Base-by-base conservation (phyloP, 2,113 vertebrate species). In the Perccottus glenii region DNA sequence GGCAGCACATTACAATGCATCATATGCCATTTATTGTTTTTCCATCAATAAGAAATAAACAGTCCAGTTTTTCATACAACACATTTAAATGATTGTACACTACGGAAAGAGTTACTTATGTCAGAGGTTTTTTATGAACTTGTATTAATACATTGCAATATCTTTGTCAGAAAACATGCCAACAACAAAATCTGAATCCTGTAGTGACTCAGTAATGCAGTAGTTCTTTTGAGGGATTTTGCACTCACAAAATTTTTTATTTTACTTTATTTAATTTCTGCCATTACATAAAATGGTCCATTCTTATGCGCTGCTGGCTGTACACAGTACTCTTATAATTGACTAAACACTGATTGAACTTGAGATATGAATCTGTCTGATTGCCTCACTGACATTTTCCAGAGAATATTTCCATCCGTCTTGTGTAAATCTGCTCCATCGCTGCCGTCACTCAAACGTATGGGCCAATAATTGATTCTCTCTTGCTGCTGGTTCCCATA, bases 391-490 rank as follows among this genome's bases (percentile, higher is more conserved):
- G 81, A 82, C 80, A 86, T 44, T 80, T 85, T 83, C 75, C 60
- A 46, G 66, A 66, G 52, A 81, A 49, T 73, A 57, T 77, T 77
- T 55, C 48, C 46, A 16, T 38, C 64, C 48, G 38, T 62, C 44
- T 36, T 75, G 46, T 78, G 58, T 51, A 49, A 75, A 79, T 73
- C 77, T 60, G 4, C 68, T 81, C 68, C 66, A 38, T 77, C 55
- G 55, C 38, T 4, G 60, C 72, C 75, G 81, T 57, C 84, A 80
- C 67, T 89, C 79, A 79, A 66, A 68, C 15, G 14, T 51, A 64
- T 56, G 50, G 64, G 64, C 60, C 71, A 44, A 67, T 90, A 89
- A 90, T 92, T 88, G 87, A 90, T 84, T 82, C 56, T 47, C 63
- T 81, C 78, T 78, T 77, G 60, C 68, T 64, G 62, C 70, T 82